Evolutionary conservation across 2,888 invertebrate species (phyloP).

Genomic region (Drosophila sordidula): DNA sequence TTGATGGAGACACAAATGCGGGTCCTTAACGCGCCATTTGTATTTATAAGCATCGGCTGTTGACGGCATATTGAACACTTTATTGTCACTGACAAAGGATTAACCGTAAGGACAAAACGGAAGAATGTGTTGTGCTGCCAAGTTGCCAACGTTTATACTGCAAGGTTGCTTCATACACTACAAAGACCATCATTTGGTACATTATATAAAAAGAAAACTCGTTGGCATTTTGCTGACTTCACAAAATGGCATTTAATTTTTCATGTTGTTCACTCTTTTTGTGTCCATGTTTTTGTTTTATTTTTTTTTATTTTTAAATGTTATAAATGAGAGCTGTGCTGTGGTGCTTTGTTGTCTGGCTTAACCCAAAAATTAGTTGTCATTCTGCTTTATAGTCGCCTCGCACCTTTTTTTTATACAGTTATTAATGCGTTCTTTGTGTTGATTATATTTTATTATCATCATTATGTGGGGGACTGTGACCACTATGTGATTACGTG

Average conservation of each 20-base stretch:
- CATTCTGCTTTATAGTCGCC: constrained; percentile 63
- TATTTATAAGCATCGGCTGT: constrained; percentile 28
- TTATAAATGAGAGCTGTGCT: constrained; percentile 57
- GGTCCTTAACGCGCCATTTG: constrained; percentile 25
- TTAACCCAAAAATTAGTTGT: constrained; percentile 58
- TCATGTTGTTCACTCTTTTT: constrained; percentile 46
- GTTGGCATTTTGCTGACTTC: constrained; percentile 16
- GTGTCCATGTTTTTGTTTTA: constrained; percentile 27
- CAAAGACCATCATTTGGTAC: constrained; percentile 20
- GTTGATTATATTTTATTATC: constrained; percentile 46
- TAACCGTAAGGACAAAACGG: constrained; percentile 28
- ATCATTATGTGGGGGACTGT: constrained; percentile 16
- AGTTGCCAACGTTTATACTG: constrained; percentile 24
- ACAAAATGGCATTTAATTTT: constrained; percentile 60
- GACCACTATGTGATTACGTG: constrained; percentile 26
- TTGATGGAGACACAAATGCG: constrained; percentile 23
- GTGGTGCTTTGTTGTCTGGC: constrained; percentile 26
- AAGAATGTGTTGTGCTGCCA: constrained; percentile 29
- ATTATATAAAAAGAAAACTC: constrained; percentile 10
- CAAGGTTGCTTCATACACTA: constrained; percentile 4
- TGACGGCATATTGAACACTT: constrained; percentile 42
- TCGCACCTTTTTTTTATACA: constrained; percentile 45
- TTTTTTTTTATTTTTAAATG: constrained; percentile 42
- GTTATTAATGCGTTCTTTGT: constrained; percentile 57
- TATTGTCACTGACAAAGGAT: constrained; percentile 47